Base-by-base conservation (phyloP, 2,797 vertebrate species). In the Dryobates pubescens region DNA sequence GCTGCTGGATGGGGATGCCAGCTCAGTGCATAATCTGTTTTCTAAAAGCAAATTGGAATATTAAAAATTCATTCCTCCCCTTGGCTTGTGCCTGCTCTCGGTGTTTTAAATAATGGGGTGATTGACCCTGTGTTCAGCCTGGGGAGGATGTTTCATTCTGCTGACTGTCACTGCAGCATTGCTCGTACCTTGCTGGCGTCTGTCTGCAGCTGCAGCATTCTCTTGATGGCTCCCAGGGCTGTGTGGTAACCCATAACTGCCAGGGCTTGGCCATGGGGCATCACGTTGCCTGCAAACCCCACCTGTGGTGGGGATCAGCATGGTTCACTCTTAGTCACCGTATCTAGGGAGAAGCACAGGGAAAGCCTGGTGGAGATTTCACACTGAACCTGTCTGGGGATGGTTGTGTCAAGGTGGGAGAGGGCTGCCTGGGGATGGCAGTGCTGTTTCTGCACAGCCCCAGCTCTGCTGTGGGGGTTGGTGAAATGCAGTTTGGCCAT, bases 121-220 rank as follows among this genome's bases (percentile, higher is more conserved):
- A 56, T 10, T 13, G 93, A 62, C 70, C 78, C 30, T 0, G 3
- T 4, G 38, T 10, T 32, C 17, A 2, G 61, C 68, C 4, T 2
- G 1, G 64, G 49, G 75, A 82, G 64, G 64, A 32, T 1, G 10
- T 19, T 79, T 3, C 34, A 4, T 49, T 61, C 78, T 36, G 54
- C 81, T 36, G 54, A 1, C 49, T 30, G 56, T 43, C 1, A 5
- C 74, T 0, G 3, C 78, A 20, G 51, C 7, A 45, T 56, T 22
- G 0, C 19, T 63, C 32, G 2, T 1, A 0, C 43, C 20, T 3
- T 8, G n/a, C 49, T 0, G 0, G 34, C 1, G 4, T 51, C 68
- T 0, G 0, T 2, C 58, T 14, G 36, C 2, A 5, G 32, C 3
- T 34, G 51, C 91, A 20, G 77, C 1, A 1, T 26, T 64, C 26